Conservation (phyloP, 1,140 invertebrate species). For the Drosophila suzukii region DNA sequence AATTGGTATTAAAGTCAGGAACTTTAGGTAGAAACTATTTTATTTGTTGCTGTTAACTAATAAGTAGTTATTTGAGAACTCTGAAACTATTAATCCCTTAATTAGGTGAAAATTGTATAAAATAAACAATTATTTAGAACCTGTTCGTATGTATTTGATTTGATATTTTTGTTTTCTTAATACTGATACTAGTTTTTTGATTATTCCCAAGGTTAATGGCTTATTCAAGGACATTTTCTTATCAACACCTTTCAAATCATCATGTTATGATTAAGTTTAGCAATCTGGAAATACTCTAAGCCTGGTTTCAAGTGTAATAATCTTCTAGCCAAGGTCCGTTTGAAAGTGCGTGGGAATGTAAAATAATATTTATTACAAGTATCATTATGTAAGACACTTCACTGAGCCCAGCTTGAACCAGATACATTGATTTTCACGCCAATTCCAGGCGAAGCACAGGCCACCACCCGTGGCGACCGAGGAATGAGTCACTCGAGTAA, state of each 20-base stretch:
- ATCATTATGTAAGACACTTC: slow-evolving; percentile 15
- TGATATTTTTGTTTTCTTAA: neutral
- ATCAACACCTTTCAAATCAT: neutral
- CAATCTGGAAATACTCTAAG: too few relatives aligned
- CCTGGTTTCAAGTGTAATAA: neutral
- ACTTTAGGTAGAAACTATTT: neutral
- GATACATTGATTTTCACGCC: slow-evolving; percentile 53
- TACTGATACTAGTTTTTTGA: neutral
- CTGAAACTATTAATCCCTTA: neutral
- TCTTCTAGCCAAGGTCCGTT: neutral
- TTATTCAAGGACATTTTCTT: neutral
- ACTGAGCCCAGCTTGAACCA: slow-evolving; percentile 14
- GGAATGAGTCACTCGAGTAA: slow-evolving; percentile 50
- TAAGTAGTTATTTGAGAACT: neutral
- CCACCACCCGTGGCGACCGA: slow-evolving; percentile 32
- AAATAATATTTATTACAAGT: slow-evolving; percentile 11
- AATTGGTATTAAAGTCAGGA: neutral
- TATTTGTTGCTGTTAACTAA: neutral
- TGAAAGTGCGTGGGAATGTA: slow-evolving; percentile 23
- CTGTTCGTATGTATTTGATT: neutral
- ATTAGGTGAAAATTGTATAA: too few relatives aligned
- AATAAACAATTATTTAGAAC: too few relatives aligned
- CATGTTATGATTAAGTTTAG: neutral
- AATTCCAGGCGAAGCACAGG: slow-evolving; percentile 9
- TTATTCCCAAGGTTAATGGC: neutral